These are phyloP conservation scores for Gulo gulo DNA, from an alignment of 2,113 vertebrate genomes.

Conservation along the genomic window DNA sequence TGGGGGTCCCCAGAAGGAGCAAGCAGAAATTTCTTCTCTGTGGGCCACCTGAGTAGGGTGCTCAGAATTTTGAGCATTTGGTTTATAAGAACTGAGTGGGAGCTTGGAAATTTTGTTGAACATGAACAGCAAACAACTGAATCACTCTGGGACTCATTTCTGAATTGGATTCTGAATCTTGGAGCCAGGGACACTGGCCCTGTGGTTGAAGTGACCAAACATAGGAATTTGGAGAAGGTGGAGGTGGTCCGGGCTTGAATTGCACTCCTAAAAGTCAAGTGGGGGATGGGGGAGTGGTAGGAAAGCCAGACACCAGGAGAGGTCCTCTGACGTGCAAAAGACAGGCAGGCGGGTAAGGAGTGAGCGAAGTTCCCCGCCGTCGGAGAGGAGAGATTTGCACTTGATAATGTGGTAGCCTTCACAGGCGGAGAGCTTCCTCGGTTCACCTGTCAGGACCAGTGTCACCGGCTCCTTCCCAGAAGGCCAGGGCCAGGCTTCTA, in stretches of 20 bases:
- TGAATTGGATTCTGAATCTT: neutral
- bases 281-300: neutral
- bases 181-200: neutral
- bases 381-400: neutral
- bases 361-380: rapidly evolving
- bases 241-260: neutral
- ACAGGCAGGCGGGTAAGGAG: neutral
- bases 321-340: neutral
- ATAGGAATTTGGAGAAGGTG: neutral
- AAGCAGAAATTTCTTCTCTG: neutral
- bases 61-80: neutral
- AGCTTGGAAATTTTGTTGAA: neutral
- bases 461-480: rapidly evolving
- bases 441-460: rapidly evolving
- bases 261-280: neutral
- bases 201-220: neutral
- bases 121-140: neutral
- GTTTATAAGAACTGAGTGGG: neutral
- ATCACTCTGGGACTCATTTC: neutral
- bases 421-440: neutral
- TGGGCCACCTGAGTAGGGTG: rapidly evolving
- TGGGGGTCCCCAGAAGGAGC: neutral
- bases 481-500: neutral
- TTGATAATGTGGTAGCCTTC: neutral
- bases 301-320: neutral